A percentile compares a stretch with the other conserved stretches of the same genome.
Conservation (phyloP, 1,140 invertebrate genomes). For the Diplogasteroides magnus region DNA sequence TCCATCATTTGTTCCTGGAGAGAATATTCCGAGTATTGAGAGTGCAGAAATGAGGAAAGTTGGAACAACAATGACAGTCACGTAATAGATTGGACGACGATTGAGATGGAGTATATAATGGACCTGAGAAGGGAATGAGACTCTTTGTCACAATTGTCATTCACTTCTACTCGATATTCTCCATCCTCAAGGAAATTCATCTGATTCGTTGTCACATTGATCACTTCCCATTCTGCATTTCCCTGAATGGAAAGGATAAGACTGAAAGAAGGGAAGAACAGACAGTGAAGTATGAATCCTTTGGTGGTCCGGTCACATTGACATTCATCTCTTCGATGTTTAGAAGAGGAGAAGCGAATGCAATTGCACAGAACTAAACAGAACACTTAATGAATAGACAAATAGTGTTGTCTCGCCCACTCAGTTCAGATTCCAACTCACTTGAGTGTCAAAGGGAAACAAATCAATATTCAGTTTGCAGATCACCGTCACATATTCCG, state of each 20-base stretch:
- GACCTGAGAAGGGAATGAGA: slow-evolving; percentile 20
- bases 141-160: slow-evolving; percentile 29
- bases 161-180: slow-evolving; percentile 28
- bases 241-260: slow-evolving; percentile 31
- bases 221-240: slow-evolving; percentile 41
- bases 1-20: slow-evolving; percentile 48
- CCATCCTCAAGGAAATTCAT: slow-evolving; percentile 45
- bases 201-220: slow-evolving; percentile 49
- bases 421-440: not conserved
- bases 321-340: slow-evolving; percentile 47
- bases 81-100: slow-evolving; percentile 46
- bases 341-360: slow-evolving; percentile 46
- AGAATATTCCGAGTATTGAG: slow-evolving; percentile 49
- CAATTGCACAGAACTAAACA: slow-evolving; percentile 49
- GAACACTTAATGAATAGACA: too few species aligned
- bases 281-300: slow-evolving; percentile 31
- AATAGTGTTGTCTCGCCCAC: too few species aligned
- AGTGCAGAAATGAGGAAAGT: slow-evolving; percentile 49
- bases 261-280: too few species aligned
- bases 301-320: slow-evolving; percentile 28
- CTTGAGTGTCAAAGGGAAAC: slow-evolving; percentile 31
- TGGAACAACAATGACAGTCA: slow-evolving; percentile 51
- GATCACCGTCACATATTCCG: slow-evolving; percentile 43
- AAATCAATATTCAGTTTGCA: slow-evolving; percentile 32
- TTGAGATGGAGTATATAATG: slow-evolving; percentile 52